Base-by-base conservation (phyloP, 2,113 vertebrate genomes). In the Cheilinus undulatus region DNA sequence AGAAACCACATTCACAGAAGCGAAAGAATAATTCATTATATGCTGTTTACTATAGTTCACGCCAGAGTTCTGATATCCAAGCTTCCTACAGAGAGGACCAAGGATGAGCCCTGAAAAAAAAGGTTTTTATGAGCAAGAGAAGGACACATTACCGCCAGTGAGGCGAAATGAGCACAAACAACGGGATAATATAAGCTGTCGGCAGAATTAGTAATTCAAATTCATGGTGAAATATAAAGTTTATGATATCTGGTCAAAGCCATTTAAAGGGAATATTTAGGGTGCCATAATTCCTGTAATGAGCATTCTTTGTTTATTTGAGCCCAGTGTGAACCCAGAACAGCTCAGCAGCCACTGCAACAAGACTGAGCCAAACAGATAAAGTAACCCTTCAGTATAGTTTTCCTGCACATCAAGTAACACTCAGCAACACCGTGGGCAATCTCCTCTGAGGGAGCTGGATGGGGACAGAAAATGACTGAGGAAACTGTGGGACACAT, bases 211-310 rank as follows among this genome's bases (percentile, higher is more conserved):
- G 15, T 38, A 0, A 61, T 69, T 66, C 49, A 58, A 73, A 78
- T 82, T 82, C 69, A 77, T 36, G 60, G 2, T 24, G 51, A 36
- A 14, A 19, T 67, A 3, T 3, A 14, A 42, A 26, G 36, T 58
- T 72, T 62, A 68, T 19, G 61, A 38, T 36, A 14, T 38, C 36
- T 3, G 50, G 34, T 26, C 30, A 17, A 26, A 69, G 24, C 20
- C n/a, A 17, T 70, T 69, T 65, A 22, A 56, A 46, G n/a, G 23
- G 45, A 50, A 66, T 50, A 56, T 70, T 56, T 24, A 26, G 15
- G 13, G 24, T 3, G 24, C 26, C 13, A 11, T 62, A 4, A 43
- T 27, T 49, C 10, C 13, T 13, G 4, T 34, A 1, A 23, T 28
- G 26, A 26, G 24, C 2, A 34, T 38, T 23, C 5, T 49, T 50